These are phyloP conservation scores for Rhizoglyphus robini DNA, from an alignment of 1,140 invertebrate genomes.

Conservation along the genomic window DNA sequence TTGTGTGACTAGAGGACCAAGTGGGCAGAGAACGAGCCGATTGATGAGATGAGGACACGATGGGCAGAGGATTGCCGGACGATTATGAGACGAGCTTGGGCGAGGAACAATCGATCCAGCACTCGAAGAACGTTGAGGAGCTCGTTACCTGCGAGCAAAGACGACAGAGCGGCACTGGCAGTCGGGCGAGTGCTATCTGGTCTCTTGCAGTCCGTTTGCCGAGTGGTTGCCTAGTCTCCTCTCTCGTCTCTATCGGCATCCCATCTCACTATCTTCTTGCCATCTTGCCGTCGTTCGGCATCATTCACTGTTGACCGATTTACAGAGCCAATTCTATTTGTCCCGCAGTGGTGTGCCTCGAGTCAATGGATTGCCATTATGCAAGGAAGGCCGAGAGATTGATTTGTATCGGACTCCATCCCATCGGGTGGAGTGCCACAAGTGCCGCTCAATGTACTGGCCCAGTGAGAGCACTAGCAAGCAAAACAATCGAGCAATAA, in stretches of 20 bases:
- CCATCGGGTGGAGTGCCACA: not conserved
- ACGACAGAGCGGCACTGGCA: not conserved
- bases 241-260: conserved; percentile 11
- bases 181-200: not conserved
- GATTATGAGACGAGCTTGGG: no score
- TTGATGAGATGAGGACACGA: no score
- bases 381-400: not conserved
- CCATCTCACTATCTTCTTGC: not conserved
- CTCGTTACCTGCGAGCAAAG: not conserved
- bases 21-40: not conserved
- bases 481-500: not conserved
- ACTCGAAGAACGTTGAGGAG: no score
- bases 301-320: conserved; percentile 1
- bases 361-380: not conserved
- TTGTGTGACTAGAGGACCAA: not conserved
- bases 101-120: not conserved
- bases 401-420: not conserved
- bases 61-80: not conserved
- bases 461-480: no score
- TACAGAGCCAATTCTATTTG: not conserved
- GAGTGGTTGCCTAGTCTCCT: not conserved
- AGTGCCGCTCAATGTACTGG: no score
- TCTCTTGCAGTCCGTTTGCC: not conserved
- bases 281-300: conserved; percentile 1
- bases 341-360: not conserved